Conservation (phyloP, 2,888 invertebrate species). For the Polydrusus pterygomalis region DNA sequence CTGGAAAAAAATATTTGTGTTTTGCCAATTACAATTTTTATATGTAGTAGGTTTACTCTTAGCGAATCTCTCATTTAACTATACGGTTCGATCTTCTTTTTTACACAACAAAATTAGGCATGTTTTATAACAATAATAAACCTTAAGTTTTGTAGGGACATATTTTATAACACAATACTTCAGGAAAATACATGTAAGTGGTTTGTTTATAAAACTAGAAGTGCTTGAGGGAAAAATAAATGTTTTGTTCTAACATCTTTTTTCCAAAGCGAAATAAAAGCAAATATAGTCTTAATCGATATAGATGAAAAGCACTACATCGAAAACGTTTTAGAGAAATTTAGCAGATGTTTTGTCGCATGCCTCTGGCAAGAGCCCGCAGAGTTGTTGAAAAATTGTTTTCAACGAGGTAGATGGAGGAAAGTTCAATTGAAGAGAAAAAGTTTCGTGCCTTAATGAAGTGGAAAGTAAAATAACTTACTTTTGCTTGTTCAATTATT, state of each 20-base stretch:
- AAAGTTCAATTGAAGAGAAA: slow-evolving; percentile 40
- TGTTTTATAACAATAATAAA: no score
- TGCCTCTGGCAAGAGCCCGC: slow-evolving; percentile 46
- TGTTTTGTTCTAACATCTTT: slow-evolving; percentile 7
- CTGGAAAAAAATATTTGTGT: no score
- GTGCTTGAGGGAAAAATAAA: no score
- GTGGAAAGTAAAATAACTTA: slow-evolving; percentile 41
- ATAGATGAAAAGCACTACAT: slow-evolving; percentile 42
- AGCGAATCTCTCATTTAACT: no score
- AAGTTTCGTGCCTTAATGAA: slow-evolving; percentile 42
- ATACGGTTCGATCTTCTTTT: no score
- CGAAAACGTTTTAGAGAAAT: slow-evolving; percentile 55
- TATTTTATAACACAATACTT: no score
- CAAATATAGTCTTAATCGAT: slow-evolving; percentile 39
- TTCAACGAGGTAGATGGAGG: slow-evolving; percentile 43
- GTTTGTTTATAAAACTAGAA: no score
- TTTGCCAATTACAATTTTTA: no score
- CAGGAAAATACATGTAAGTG: no score
- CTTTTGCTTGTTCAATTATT: slow-evolving; percentile 4
- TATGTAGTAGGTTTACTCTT: no score
- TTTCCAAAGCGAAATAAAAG: background rate
- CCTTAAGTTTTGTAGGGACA: no score
- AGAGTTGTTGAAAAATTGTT: slow-evolving; percentile 49
- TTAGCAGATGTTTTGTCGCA: slow-evolving; percentile 55
- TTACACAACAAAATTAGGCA: no score